These are phyloP conservation scores for Aurelia coerulea DNA, from an alignment of 30 jellyfish, hydroid and myxozoan genomes.

Conservation along the genomic window DNA sequence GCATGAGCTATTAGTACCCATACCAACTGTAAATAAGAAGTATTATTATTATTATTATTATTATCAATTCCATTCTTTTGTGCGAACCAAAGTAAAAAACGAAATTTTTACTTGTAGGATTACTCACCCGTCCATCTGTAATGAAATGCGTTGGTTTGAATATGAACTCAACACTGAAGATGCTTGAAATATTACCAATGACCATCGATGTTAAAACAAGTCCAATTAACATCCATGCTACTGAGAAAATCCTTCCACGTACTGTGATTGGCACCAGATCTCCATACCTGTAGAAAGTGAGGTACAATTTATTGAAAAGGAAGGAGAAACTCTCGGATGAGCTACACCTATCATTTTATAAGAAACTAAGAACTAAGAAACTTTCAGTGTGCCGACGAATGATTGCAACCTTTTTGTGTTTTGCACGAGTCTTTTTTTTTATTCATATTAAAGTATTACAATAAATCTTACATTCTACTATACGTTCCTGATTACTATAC, in stretches of 20 bases:
- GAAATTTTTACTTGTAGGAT: neutral
- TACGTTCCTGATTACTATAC: no score
- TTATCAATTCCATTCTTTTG: neutral
- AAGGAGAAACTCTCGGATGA: no score
- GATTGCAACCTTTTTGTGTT: no score
- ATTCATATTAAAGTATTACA: no score
- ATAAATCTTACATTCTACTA: no score
- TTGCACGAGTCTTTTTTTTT: no score
- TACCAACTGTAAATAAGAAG: no score
- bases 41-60: no score
- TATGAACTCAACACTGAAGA: slow-evolving; percentile 9
- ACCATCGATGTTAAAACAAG: slow-evolving; percentile 31
- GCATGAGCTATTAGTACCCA: no score
- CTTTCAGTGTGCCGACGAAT: no score
- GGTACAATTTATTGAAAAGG: no score
- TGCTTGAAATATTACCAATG: slow-evolving; percentile 33
- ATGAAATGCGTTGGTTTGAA: neutral
- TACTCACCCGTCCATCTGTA: neutral
- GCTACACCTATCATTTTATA: neutral
- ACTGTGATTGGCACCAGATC: slow-evolving; percentile 32
- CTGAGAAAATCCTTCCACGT: slow-evolving; percentile 21
- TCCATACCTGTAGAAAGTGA: slow-evolving; percentile 32
- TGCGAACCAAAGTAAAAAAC: neutral
- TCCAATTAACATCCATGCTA: slow-evolving; percentile 53
- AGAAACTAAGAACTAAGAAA: neutral